Conservation (phyloP, 1,140 invertebrate species). For the Megalopta genalis region DNA sequence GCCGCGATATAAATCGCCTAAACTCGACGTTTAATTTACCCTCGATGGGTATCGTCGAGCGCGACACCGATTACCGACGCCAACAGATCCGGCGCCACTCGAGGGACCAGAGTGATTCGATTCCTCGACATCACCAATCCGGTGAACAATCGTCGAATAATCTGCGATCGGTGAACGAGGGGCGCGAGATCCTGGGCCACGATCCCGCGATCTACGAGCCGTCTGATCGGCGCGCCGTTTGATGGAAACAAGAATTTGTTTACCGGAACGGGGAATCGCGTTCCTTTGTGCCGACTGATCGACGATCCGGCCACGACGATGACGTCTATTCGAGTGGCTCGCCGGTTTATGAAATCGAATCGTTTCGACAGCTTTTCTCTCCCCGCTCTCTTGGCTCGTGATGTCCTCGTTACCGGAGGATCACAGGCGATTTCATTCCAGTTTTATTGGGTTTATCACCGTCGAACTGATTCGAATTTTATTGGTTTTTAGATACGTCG, state of each 20-base stretch:
- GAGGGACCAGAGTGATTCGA: constrained; percentile 30
- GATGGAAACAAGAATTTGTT: constrained; percentile 33
- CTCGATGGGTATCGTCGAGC: constrained; percentile 31
- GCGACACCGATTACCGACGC: constrained; percentile 52
- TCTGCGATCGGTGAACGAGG: neutral
- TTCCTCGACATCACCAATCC: constrained; percentile 6
- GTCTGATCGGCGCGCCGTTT: neutral
- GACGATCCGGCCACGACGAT: neutral
- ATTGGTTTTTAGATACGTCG: too few species aligned
- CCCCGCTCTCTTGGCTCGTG: too few species aligned
- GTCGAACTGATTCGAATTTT: too few species aligned
- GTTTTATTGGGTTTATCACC: too few species aligned
- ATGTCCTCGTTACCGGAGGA: neutral
- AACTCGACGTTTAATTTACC: constrained; percentile 70
- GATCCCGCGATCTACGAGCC: neutral
- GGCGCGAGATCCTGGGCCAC: neutral
- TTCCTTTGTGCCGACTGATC: constrained; percentile 13
- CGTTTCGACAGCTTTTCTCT: too few species aligned
- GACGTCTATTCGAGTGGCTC: too few species aligned
- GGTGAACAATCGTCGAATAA: constrained; percentile 25
- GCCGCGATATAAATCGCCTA: constrained; percentile 61
- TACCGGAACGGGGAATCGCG: neutral
- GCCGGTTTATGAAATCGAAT: neutral
- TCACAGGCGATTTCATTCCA: neutral
- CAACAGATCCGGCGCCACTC: constrained; percentile 9